Evolutionary conservation across 2,888 invertebrate species (phyloP).

Genomic region (Conchocele bisecta): DNA sequence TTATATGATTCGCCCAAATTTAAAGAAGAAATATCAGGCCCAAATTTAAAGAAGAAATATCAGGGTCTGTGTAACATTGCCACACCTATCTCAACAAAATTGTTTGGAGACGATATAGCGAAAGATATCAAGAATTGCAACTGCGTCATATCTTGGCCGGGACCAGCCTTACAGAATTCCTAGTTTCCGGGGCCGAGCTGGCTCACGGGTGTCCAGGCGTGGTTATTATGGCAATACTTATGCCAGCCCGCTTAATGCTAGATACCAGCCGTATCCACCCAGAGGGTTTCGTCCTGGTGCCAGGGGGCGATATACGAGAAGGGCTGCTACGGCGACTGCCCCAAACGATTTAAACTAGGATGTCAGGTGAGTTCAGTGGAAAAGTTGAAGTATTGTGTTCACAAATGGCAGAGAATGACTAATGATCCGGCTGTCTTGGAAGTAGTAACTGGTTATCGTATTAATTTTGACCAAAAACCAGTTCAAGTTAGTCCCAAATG

Average conservation of each 20-base stretch:
- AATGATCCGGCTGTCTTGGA: not conserved
- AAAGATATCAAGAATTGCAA: constrained; percentile 9
- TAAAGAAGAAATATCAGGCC: no score
- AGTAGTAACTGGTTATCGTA: not conserved
- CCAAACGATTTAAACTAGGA: not conserved
- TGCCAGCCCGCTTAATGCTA: not conserved
- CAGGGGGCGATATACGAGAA: no score
- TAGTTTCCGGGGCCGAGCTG: not conserved
- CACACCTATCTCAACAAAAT: not conserved
- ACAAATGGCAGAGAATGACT: not conserved
- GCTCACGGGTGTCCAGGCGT: not conserved
- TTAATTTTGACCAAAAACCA: not conserved
- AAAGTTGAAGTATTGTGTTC: not conserved
- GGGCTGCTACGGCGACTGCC: not conserved
- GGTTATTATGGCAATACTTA: not conserved
- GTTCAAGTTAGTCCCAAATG: not conserved
- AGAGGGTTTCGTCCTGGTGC: no score
- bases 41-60: no score
- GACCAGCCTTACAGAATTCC: not conserved
- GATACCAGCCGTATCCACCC: not conserved
- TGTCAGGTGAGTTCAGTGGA: not conserved
- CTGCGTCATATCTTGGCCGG: not conserved
- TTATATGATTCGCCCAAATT: no score
- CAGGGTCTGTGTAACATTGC: not conserved
- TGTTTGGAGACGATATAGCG: constrained; percentile 3